Percentiles rank a stretch among this genome's conserved stretches.
Evolutionary conservation across 2,113 vertebrate genomes (phyloP).

Genomic region (Xerus inauris): DNA sequence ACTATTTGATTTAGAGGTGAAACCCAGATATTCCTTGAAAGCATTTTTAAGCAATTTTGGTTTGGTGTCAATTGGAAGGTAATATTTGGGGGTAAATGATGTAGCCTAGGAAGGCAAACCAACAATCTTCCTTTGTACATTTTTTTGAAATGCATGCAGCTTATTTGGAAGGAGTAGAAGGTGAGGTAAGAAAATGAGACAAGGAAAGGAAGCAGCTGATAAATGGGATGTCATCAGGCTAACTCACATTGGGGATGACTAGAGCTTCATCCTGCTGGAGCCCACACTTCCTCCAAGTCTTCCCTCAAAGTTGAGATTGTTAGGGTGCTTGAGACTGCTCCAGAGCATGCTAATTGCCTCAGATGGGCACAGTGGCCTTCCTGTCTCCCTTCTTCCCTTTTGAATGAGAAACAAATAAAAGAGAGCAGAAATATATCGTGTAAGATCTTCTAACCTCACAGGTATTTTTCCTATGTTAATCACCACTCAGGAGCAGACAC

Average conservation of each 20-base stretch:
- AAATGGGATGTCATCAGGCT: background rate
- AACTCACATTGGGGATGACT: background rate
- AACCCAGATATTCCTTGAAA: conserved; percentile 77
- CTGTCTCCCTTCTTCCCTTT: background rate
- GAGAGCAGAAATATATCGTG: background rate
- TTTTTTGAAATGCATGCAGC: background rate
- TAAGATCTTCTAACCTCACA: conserved; percentile 37
- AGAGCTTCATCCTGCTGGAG: background rate
- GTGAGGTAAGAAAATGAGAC: background rate
- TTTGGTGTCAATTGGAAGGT: conserved; percentile 8
- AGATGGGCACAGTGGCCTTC: background rate
- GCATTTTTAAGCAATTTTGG: conserved; percentile 63
- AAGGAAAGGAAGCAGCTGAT: conserved; percentile 19
- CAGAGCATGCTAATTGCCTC: conserved; percentile 18
- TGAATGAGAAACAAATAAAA: conserved; percentile 3
- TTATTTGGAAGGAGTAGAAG: background rate
- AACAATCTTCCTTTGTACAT: background rate
- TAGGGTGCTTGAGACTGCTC: background rate
- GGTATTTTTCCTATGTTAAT: conserved; percentile 68
- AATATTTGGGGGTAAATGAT: conserved; percentile 4
- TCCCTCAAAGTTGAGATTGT: background rate
- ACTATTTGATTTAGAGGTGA: background rate
- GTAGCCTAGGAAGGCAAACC: background rate
- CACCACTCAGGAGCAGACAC: conserved; percentile 11
- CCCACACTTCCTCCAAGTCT: background rate